Base-by-base conservation (phyloP, 1,140 invertebrate species). In the Pemphigus obesinymphae region DNA sequence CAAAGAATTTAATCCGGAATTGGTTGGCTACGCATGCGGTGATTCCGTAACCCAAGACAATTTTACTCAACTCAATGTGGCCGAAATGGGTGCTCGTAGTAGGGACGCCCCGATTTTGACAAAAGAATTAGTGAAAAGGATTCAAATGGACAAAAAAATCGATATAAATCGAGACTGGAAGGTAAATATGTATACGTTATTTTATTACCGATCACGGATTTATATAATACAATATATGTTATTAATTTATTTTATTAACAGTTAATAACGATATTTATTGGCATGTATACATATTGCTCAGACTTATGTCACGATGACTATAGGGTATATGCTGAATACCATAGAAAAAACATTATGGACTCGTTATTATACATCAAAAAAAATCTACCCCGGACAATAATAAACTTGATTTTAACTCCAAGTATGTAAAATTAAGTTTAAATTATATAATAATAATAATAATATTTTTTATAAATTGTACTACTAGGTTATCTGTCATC, bases 211-310 rank as follows among this genome's bases (percentile, higher is more conserved):
- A n/a, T n/a, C n/a, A n/a, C n/a, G n/a, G n/a, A n/a, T n/a, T n/a
- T n/a, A n/a, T n/a, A n/a, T n/a, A n/a, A n/a, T n/a, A n/a, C n/a
- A n/a, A 34, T 23, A 43, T 10, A 43, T 8, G 26, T 31, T 31
- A 78, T 45, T 48, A 13, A 3, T 66, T 66, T 43, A 43, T 61
- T 61, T 43, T 55, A 43, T 40, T 17, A 37, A 50, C 84, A 89
- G 89, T 82, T 92, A 87, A 88, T 96, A n/a, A 95, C 94, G 0
- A 88, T 96, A 20, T 92, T 95, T 85, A 92, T 95, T 81, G 93
- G 94, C 20, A 93, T 92, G 37, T 96, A 96, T 86, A 93, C 95
- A 86, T 89, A 95, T n/a, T 96, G 94, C 85, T 92, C 91, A 0
- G 92, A 90, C 1, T 92, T 94, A 40, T 94, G 92, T 84, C 91